Base-by-base conservation (phyloP, 2,797 vertebrate genomes). In the Tauraco hartlaubi region DNA sequence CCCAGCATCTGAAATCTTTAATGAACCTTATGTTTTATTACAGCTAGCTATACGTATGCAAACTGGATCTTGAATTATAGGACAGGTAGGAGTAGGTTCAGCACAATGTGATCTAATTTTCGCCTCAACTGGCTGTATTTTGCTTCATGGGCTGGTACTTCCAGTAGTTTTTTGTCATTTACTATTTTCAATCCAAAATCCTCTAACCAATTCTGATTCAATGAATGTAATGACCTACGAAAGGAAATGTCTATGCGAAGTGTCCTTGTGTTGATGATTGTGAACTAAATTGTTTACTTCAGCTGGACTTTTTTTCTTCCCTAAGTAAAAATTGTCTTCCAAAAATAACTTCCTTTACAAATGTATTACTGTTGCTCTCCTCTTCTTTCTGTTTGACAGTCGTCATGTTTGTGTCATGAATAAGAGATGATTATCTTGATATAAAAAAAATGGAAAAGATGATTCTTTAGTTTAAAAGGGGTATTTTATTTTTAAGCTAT, bases 261-360 rank as follows among this genome's bases (percentile, higher is more conserved):
- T 82, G 75, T 71, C 84, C 79, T 63, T 46, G 43, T 80, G 81
- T 71, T 95, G 87, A 85, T 49, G 91, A 84, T 85, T 61, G 54
- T 56, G 55, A 94, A 74, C 88, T 86, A 74, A 83, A 91, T 92
- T 91, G 91, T 90, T 97, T 94, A 72, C 66, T 97, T 96, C 43
- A 6, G 31, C 67, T 52, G 49, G 44, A 63, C 10, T 94, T 92
- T 77, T 95, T 22, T 52, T 73, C 63, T 96, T 78, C 91, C 91
- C 68, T 33, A 84, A 96, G 64, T 88, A 89, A 94, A 85, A 94
- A 87, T 94, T 44, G 78, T 62, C 16, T 85, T 91, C 88, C 19
- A 56, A 80, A 93, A 93, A 79, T 79, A 92, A 51, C 41, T 73
- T 90, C 54, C 52, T 96, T 94, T 75, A 81, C 84, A 91, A 85